Conservation (phyloP, 2,888 invertebrate species). For the Drosophila affinis region DNA sequence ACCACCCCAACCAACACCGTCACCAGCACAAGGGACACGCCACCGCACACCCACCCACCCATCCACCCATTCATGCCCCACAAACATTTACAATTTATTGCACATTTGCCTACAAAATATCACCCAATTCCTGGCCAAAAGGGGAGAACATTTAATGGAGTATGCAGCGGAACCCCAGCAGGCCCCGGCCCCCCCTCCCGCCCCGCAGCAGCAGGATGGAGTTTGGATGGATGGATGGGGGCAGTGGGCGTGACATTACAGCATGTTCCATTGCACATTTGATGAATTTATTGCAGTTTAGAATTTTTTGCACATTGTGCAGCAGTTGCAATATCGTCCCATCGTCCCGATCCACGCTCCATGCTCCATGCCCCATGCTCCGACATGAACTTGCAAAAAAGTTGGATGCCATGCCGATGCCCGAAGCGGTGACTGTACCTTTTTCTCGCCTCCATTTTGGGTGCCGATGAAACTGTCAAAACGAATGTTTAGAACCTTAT, state of each 20-base stretch:
- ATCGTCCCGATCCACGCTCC: constrained; percentile 12
- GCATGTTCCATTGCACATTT: constrained; percentile 82
- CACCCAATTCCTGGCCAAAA: constrained; percentile 67
- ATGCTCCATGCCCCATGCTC: constrained; percentile 26
- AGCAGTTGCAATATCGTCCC: constrained; percentile 67
- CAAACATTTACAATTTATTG: constrained; percentile 80
- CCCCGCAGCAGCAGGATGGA: constrained; percentile 2
- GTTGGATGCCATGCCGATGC: constrained; percentile 16
- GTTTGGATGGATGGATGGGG: constrained; percentile 24
- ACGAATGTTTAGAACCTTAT: constrained; percentile 77
- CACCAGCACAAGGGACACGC: constrained; percentile 10
- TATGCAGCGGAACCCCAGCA: constrained; percentile 49
- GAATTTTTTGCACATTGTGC: constrained; percentile 79
- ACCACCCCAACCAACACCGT: constrained; percentile 4
- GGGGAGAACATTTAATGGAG: constrained; percentile 64
- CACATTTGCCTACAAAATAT: constrained; percentile 80
- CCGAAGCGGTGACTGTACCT: constrained; percentile 21
- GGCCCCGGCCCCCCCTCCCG: not conserved
- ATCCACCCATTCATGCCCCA: constrained; percentile 5
- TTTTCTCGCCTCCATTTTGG: constrained; percentile 15
- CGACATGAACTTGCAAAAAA: constrained; percentile 18
- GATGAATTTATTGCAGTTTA: constrained; percentile 83
- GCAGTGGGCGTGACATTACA: constrained; percentile 81
- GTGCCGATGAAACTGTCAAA: constrained; percentile 73
- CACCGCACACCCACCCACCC: not conserved